A percentile compares a stretch with the other conserved stretches of the same genome.
Evolutionary conservation across 2,113 vertebrate species (phyloP).

Genomic region (Petrocephalus zakoni): DNA sequence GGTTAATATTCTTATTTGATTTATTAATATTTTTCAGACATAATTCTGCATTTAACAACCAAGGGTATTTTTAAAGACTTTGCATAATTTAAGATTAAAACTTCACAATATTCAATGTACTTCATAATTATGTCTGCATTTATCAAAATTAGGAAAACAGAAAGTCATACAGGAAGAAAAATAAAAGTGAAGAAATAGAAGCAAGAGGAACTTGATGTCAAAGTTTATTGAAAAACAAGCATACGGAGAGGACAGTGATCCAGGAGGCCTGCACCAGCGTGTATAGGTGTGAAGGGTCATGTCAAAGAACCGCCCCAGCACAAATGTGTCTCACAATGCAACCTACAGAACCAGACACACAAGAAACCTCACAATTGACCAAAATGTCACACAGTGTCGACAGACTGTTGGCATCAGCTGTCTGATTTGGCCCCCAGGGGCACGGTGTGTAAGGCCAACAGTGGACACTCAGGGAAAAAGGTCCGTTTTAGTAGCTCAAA

Average conservation of each 20-base stretch:
- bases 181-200: constrained; percentile 12
- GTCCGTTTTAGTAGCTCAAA: not conserved
- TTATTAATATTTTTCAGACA: not conserved
- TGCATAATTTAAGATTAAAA: not conserved
- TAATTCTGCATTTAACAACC: not conserved
- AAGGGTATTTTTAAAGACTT: not conserved
- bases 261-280: constrained; percentile 62
- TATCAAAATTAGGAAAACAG: not conserved
- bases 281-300: constrained; percentile 41
- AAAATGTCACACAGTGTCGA: not conserved
- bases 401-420: not conserved
- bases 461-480: not conserved
- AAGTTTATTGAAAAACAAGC: constrained; percentile 76
- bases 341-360: not conserved
- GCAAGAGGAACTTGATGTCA: constrained; percentile 10
- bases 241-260: constrained; percentile 64
- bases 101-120: not conserved
- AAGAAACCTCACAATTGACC: not conserved
- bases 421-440: not conserved
- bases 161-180: not conserved
- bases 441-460: not conserved
- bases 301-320: constrained; percentile 45
- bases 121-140: not conserved
- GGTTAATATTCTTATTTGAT: not conserved
- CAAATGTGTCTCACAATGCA: not conserved